These are phyloP conservation scores for Menidia menidia DNA, from an alignment of 2,797 vertebrate genomes.

Conservation along the genomic window DNA sequence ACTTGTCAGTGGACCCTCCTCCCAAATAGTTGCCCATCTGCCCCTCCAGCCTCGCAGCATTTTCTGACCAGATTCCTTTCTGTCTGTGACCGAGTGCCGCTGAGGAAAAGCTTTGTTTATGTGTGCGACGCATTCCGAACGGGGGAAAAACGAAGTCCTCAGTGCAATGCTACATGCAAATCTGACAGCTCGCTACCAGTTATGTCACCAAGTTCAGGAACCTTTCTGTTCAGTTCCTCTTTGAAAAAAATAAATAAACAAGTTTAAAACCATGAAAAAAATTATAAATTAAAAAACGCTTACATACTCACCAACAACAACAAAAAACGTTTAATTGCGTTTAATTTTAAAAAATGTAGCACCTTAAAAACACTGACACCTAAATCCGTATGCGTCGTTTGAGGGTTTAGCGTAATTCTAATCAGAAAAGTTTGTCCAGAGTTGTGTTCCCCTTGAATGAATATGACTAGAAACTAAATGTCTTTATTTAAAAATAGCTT, in stretches of 20 bases:
- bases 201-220: conserved; percentile 19
- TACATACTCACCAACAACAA: too few species aligned
- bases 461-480: background rate
- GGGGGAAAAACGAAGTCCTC: conserved; percentile 51
- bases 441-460: background rate
- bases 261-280: too few species aligned
- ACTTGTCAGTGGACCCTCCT: conserved; percentile 39
- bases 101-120: conserved; percentile 72
- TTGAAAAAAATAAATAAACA: too few species aligned
- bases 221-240: background rate
- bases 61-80: conserved; percentile 68
- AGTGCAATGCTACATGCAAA: conserved; percentile 50
- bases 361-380: conserved; percentile 4
- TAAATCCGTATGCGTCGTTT: conserved; percentile 12
- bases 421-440: background rate
- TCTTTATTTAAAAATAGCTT: background rate
- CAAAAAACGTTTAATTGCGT: too few species aligned
- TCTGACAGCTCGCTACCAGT: conserved; percentile 50
- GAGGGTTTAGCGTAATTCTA: background rate
- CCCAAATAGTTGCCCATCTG: conserved; percentile 63
- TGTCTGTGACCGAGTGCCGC: conserved; percentile 47
- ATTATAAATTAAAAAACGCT: too few species aligned
- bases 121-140: conserved; percentile 42
- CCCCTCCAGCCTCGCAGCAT: conserved; percentile 55
- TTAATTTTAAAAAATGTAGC: background rate